A percentile compares a stretch with the other conserved stretches of the same genome.
phyloP scores from a whole-genome alignment of 2,797 vertebrate genomes.

The Helostoma temminkii region DNA sequence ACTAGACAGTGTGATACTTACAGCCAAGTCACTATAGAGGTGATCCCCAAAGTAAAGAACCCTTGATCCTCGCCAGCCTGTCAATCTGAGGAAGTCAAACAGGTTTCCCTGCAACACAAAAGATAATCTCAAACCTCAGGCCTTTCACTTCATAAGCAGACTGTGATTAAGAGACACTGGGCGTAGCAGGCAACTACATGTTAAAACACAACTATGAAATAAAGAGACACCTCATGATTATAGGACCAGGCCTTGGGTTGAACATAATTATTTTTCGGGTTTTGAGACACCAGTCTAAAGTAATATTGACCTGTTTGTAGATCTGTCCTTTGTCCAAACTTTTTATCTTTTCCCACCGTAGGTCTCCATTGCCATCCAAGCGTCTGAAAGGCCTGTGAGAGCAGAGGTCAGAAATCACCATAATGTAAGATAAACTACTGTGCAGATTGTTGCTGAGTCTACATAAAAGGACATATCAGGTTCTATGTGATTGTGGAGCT shows the following conservation, averaged over 20 bases:
- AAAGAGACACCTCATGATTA: not conserved
- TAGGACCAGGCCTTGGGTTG: not conserved
- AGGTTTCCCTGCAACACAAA: constrained; percentile 85
- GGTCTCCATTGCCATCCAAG: constrained; percentile 86
- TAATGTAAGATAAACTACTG: not conserved
- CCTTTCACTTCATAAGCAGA: not conserved
- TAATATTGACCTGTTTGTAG: constrained; percentile 84
- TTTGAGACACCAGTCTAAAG: not conserved
- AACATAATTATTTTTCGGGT: not conserved
- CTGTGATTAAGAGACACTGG: not conserved
- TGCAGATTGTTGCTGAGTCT: not conserved
- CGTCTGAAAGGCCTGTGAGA: constrained; percentile 87
- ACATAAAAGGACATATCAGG: not conserved
- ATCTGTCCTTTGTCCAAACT: constrained; percentile 88
- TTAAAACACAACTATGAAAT: not conserved
- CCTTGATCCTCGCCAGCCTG: constrained; percentile 88
- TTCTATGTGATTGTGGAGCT: not conserved
- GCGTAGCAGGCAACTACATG: not conserved
- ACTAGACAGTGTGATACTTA: constrained; percentile 65
- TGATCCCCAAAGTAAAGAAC: constrained; percentile 92
- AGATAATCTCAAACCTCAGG: constrained; percentile 7
- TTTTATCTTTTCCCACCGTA: constrained; percentile 88
- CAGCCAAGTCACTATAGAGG: constrained; percentile 90
- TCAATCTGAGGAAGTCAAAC: constrained; percentile 88
- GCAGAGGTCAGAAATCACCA: not conserved